A percentile compares a stretch with the other conserved stretches of the same genome.
These are phyloP conservation scores for Hydraecia micacea DNA, from an alignment of 2,888 invertebrate genomes.

Conservation along the genomic window DNA sequence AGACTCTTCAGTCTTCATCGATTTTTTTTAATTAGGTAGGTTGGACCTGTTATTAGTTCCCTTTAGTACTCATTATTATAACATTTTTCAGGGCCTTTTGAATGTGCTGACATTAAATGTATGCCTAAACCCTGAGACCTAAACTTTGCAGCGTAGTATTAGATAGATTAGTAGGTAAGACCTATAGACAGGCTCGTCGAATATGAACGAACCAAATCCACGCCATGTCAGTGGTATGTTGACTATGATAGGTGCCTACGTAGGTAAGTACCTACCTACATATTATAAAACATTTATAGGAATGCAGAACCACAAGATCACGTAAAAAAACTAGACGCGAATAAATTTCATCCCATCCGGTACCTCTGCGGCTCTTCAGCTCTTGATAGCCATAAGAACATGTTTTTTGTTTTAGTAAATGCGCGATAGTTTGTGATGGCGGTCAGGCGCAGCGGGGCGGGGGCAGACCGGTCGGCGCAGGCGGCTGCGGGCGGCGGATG, in stretches of 20 bases:
- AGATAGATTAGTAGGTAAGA: background rate
- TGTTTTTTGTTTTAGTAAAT: slow-evolving; percentile 89
- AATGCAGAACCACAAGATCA: slow-evolving; percentile 85
- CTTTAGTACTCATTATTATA: background rate
- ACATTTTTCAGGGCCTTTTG: background rate
- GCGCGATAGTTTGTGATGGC: slow-evolving; percentile 88
- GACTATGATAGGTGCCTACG: slow-evolving; percentile 50
- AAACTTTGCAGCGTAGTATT: slow-evolving; percentile 1
- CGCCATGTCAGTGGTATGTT: slow-evolving; percentile 44
- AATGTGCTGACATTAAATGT: background rate
- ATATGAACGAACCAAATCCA: slow-evolving; percentile 40
- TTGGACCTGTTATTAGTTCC: background rate
- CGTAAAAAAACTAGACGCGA: slow-evolving; percentile 87
- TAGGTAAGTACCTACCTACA: slow-evolving; percentile 33
- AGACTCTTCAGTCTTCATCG: background rate
- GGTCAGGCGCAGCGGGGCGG: slow-evolving; percentile 80
- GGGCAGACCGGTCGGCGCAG: slow-evolving; percentile 82
- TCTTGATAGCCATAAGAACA: slow-evolving; percentile 88
- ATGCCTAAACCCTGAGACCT: too few relatives aligned
- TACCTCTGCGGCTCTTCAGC: slow-evolving; percentile 87
- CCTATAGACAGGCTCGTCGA: background rate
- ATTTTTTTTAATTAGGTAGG: background rate
- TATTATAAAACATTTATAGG: slow-evolving; percentile 80
- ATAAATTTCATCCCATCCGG: slow-evolving; percentile 90
- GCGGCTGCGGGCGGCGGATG: slow-evolving; percentile 72